Base-by-base conservation (phyloP, 2,113 vertebrate genomes). In the Osmerus eperlanus region DNA sequence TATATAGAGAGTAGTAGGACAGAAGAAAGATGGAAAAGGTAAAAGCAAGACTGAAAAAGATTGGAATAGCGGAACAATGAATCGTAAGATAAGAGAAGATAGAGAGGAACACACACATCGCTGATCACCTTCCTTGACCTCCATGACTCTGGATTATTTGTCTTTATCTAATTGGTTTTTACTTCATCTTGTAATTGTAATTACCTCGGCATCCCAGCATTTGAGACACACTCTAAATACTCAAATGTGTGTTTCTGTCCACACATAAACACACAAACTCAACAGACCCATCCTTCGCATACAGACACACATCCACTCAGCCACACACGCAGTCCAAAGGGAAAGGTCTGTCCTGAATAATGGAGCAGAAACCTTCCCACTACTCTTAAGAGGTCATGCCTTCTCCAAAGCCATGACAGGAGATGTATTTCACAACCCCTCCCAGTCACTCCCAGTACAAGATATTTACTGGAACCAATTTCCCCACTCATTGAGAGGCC, bases 361-460 rank as follows among this genome's bases (percentile, higher is more conserved):
- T 90, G 84, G 74, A 84, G 68, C 71, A 78, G 70, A 41, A 12
- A 25, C 78, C 68, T 62, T 78, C 67, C 70, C 53, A 67, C 71
- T 15, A 1, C 70, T 56, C 72, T 68, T 75, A 73, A 36, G 75
- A 77, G 81, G 84, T 85, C 84, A 79, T 3, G 16, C 68, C 62
- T 73, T 81, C 32, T 66, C 68, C 73, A 75, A 81, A 81, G 73
- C 65, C 75, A 75, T 77, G 84, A 84, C 76, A 80, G 75, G 54
- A 79, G 64, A 83, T 71, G 32, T 72, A 71, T 77, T 53, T 74
- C 62, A 70, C 54, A 59, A 74, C 29, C 53, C 59, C 78, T 68
- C 76, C 73, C 19, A n/a, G 51, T 41, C 2, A 36, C 54, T 73
- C 67, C 52, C 28, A 74, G 51, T 52, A 41, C 55, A 18, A 82